Percentiles rank a stretch among this genome's conserved stretches.
Evolutionary conservation across 2,797 vertebrate genomes (phyloP).

Genomic region (Bradypus variegatus): DNA sequence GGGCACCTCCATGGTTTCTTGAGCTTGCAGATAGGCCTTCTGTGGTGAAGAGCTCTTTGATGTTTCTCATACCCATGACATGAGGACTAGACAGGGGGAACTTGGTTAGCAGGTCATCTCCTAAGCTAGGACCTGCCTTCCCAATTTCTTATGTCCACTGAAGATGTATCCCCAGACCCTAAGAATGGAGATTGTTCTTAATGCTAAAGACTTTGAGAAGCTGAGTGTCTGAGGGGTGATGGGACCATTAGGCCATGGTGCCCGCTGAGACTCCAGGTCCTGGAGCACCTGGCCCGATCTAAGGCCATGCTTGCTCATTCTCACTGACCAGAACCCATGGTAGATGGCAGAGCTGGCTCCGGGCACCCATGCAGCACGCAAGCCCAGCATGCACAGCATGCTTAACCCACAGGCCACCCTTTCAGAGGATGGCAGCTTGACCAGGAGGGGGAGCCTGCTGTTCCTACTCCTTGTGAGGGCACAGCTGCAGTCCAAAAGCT

Average conservation of each 20-base stretch:
- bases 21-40: background rate
- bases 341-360: background rate
- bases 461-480: background rate
- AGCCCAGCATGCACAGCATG: slow-evolving; percentile 23
- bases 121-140: background rate
- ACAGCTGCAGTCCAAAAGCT: background rate
- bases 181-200: background rate
- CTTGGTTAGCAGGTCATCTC: background rate
- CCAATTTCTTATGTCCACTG: background rate
- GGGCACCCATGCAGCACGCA: slow-evolving; percentile 57
- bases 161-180: background rate
- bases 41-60: background rate
- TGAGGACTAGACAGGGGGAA: background rate
- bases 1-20: background rate
- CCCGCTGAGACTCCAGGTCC: background rate
- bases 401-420: background rate
- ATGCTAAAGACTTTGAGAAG: background rate
- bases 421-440: slow-evolving; percentile 6
- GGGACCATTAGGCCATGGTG: fast-evolving
- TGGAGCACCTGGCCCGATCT: background rate
- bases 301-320: background rate
- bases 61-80: background rate
- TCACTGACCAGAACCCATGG: background rate
- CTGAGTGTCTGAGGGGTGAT: background rate
- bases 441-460: background rate